Base-by-base conservation (phyloP, 2,797 vertebrate genomes). In the Momotus momota region DNA sequence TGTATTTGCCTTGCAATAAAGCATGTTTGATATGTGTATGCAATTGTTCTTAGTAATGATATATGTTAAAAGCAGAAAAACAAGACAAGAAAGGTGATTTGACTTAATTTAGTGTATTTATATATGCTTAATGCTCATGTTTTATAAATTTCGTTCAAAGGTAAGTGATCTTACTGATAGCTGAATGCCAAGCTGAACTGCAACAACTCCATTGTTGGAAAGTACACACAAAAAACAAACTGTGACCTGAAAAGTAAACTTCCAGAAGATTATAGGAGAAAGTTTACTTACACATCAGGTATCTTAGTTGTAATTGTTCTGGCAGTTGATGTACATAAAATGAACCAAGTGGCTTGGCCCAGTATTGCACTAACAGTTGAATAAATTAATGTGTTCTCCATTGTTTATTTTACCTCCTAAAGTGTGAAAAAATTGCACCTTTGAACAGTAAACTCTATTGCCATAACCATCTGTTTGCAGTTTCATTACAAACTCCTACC, bases 371-470 rank as follows among this genome's bases (percentile, higher is more conserved):
- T 95, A 97, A 94, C 96, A 95, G 96, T 92, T 95, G 94, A 97
- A 97, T 97, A 97, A 94, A 93, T 86, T 92, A 94, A 94, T 93
- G 74, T 72, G 3, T 94, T 94, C 94, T 93, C 72, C 66, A 54
- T 92, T 98, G 97, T 98, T 98, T 97, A 88, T 95, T 97, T 97
- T 97, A 96, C 97, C 97, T 96, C 97, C 96, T 97, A 94, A 97
- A 90, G 94, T 95, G 96, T 93, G 83, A 94, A 95, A 95, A 97
- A 95, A 92, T 79, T 81, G 93, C 91, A 96, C 87, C 94, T 97
- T 96, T 95, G 92, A 97, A 94, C 84, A 94, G 85, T 93, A 95
- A 97, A 87, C 89, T 88, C 73, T 77, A 70, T 81, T 77, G 79
- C 93, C 86, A 79, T 84, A 94, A 94, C 93, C 92, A 93, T 94